These are phyloP conservation scores for Idaea biselata DNA, from an alignment of 2,888 invertebrate species.

Conservation along the genomic window DNA sequence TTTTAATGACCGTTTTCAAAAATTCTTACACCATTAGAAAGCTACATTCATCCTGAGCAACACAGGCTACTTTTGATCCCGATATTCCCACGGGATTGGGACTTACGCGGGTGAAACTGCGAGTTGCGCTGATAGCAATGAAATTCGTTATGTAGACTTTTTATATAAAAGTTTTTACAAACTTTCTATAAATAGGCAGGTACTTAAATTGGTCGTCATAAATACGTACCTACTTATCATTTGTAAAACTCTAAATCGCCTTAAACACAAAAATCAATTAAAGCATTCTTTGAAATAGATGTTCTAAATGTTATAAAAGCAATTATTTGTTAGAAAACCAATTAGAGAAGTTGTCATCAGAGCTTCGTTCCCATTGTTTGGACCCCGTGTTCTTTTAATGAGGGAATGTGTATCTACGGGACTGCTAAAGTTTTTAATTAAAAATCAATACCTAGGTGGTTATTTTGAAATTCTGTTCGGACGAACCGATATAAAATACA, in stretches of 20 bases:
- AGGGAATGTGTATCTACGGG: neutral
- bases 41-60: too few relatives aligned
- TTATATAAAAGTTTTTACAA: too few relatives aligned
- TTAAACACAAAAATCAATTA: neutral
- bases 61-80: too few relatives aligned
- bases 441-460: neutral
- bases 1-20: too few relatives aligned
- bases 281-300: neutral
- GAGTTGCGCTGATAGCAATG: too few relatives aligned
- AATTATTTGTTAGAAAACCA: neutral
- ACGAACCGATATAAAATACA: neutral
- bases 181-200: too few relatives aligned
- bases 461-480: neutral
- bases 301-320: neutral
- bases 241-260: neutral
- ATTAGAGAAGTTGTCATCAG: slow-evolving; percentile 1
- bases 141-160: too few relatives aligned
- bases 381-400: neutral
- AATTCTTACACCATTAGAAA: too few relatives aligned
- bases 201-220: too few relatives aligned
- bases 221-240: too few relatives aligned
- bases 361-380: neutral
- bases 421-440: neutral
- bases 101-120: too few relatives aligned
- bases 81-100: too few relatives aligned